Evolutionary conservation across 2,113 vertebrate species (phyloP).

Genomic region (Poeciliopsis retropinna): DNA sequence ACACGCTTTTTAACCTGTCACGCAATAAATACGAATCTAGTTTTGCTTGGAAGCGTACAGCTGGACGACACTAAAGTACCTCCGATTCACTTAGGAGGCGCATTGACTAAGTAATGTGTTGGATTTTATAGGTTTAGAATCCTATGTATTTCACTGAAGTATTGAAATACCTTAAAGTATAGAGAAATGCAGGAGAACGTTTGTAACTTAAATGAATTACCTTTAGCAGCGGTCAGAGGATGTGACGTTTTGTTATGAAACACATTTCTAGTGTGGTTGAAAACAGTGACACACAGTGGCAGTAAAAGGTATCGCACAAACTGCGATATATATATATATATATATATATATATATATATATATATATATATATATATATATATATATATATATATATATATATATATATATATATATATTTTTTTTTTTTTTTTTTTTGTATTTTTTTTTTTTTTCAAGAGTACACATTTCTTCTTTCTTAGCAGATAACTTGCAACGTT

Average conservation of each 20-base stretch:
- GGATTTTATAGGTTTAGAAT: not conserved
- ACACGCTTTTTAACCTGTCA: not conserved
- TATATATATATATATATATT: no score
- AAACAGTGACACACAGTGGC: conserved; percentile 26
- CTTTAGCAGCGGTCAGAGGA: conserved; percentile 55
- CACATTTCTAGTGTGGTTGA: not conserved
- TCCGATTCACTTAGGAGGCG: no score
- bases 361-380: no score
- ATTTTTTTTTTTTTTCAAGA: not conserved
- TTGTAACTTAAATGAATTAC: conserved; percentile 30
- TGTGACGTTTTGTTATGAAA: conserved; percentile 64
- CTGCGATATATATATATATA: no score
- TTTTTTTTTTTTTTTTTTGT: no score
- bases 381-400: no score
- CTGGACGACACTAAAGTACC: not conserved
- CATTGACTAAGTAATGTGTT: accelerated
- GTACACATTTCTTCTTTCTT: not conserved
- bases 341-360: no score
- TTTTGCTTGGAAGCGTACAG: not conserved
- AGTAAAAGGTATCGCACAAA: accelerated
- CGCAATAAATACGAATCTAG: not conserved
- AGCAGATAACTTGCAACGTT: not conserved
- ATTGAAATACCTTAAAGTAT: not conserved
- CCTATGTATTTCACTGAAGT: accelerated
- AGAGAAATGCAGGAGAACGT: accelerated